These are phyloP conservation scores for Pristionchus pacificus DNA, from an alignment of 1,140 invertebrate species.

Conservation along the genomic window DNA sequence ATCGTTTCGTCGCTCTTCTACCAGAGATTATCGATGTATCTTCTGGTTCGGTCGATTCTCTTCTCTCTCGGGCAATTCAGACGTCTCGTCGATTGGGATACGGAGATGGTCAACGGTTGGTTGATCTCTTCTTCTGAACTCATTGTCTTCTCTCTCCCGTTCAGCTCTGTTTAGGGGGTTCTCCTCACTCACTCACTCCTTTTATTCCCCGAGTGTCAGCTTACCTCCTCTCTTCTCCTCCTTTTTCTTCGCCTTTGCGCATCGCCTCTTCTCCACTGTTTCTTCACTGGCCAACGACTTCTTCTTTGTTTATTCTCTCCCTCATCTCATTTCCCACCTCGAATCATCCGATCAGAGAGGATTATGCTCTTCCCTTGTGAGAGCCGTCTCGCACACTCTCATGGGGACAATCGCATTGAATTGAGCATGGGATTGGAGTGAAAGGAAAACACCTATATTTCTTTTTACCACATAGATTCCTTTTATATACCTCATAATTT, in stretches of 20 bases:
- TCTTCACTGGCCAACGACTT: neutral
- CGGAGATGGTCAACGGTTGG: constrained; percentile 23
- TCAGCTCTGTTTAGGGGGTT: neutral
- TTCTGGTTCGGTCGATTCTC: constrained; percentile 22
- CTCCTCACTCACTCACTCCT: neutral
- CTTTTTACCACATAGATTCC: too few species aligned
- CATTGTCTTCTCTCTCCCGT: neutral
- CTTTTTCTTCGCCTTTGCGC: neutral
- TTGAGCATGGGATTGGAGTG: too few species aligned
- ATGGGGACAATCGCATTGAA: too few species aligned
- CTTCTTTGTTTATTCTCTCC: too few species aligned
- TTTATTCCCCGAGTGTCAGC: neutral
- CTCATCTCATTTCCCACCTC: too few species aligned
- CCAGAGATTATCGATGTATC: constrained; percentile 34
- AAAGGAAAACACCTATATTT: too few species aligned
- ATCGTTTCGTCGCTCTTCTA: constrained; percentile 26
- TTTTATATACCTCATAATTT: too few species aligned
- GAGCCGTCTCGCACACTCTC: too few species aligned
- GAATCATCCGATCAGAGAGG: too few species aligned
- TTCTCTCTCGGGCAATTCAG: constrained; percentile 15
- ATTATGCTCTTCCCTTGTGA: too few species aligned
- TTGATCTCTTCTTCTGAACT: constrained; percentile 9
- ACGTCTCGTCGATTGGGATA: constrained; percentile 18
- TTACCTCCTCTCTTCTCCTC: neutral
- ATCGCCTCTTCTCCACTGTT: neutral